Percentiles rank a stretch among this genome's conserved stretches.
Evolutionary conservation across 2,113 vertebrate genomes (phyloP).

Genomic region (Miniopterus natalensis): DNA sequence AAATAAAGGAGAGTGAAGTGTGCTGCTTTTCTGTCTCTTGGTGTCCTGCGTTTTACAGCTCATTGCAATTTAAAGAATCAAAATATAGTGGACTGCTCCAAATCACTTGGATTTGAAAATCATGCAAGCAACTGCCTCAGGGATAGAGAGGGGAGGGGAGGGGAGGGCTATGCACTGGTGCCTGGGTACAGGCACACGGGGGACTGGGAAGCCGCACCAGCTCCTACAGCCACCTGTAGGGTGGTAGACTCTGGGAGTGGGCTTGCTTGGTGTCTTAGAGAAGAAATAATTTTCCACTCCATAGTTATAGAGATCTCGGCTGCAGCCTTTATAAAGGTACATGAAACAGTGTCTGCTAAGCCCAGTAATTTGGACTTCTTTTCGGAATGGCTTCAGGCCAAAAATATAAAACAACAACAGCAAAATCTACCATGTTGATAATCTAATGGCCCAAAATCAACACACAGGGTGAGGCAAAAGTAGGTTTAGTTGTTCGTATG

Average conservation of each 20-base stretch:
- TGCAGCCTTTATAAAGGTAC: not conserved
- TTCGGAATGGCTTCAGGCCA: not conserved
- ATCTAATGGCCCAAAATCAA: not conserved
- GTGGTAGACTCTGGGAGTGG: not conserved
- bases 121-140: not conserved
- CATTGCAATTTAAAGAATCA: not conserved
- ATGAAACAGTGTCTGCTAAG: not conserved
- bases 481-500: not conserved
- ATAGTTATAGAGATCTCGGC: not conserved
- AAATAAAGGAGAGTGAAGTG: not conserved
- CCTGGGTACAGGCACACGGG: not conserved
- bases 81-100: not conserved
- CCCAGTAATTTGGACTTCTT: not conserved
- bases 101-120: not conserved
- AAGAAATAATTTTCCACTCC: not conserved
- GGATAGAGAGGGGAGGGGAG: not conserved
- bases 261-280: not conserved
- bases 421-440: not conserved
- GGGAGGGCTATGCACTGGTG: rapidly evolving
- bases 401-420: not conserved
- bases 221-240: not conserved
- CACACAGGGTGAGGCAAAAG: not conserved
- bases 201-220: not conserved
- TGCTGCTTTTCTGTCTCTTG: not conserved
- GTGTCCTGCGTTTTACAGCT: not conserved